Base-by-base conservation (phyloP, 2,888 invertebrate species). In the Drosophila prolongata region DNA sequence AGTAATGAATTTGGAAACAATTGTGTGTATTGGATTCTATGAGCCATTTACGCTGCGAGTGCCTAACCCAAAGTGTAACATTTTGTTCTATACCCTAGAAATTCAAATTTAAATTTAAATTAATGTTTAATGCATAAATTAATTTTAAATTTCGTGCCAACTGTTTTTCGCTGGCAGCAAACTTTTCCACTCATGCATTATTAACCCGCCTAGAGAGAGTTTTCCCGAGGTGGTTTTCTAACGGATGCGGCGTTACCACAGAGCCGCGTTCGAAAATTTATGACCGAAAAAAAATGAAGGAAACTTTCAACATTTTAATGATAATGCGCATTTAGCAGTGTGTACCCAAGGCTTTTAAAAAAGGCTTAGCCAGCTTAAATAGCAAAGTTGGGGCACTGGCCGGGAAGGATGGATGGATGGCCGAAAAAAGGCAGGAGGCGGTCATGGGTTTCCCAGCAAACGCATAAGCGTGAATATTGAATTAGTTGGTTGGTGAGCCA, bases 301-400 rank as follows among this genome's bases (percentile, higher is more conserved):
- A 73, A 85, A 89, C 77, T 90, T 85, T 82, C 69, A 77, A 76
- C 78, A 78, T 87, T 90, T 89, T 87, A 89, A 89, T 87, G 89
- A 85, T 87, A 87, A 87, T 90, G 83, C 88, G 80, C 87, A 90
- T 89, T 90, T 90, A 87, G 88, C 71, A 80, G 72, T 82, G 75
- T 81, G 77, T 81, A 84, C 82, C 82, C 85, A 87, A 84, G 82
- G 89, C 79, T 84, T 87, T 89, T 84, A 73, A 89, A 84, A 83
- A 84, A 84, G 83, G 83, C 83, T 84, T 89, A 84, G 83, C 83
- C 86, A 80, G 86, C 88, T 86, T 89, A 83, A 83, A 75, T 83
- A 71, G 74, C 80, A 86, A 88, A 86, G 80, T 80, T 83, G 75
- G 66, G 50, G 47, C 19, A 14, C 42, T 50, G 77, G n/a, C 35